Evolutionary conservation across 2,797 vertebrate species (phyloP).

Genomic region (Chloroceryle amazona): DNA sequence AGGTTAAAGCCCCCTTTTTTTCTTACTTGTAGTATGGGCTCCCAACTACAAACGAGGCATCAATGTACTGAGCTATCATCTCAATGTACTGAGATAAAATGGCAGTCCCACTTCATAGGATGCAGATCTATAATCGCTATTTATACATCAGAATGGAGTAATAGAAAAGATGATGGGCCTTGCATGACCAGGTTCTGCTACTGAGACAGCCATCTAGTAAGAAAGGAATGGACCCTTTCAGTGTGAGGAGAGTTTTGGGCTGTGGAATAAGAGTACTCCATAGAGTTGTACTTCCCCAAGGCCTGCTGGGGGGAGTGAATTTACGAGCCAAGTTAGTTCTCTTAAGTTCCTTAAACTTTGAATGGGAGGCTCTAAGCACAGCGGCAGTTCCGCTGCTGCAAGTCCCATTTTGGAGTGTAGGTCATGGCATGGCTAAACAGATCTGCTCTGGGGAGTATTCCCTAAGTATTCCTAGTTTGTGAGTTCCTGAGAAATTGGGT

Average conservation of each 20-base stretch:
- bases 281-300: neutral
- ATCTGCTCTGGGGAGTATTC: neutral
- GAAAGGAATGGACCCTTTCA: neutral
- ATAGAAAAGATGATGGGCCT: neutral
- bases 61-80: neutral
- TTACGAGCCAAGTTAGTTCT: neutral
- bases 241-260: neutral
- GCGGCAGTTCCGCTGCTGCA: neutral
- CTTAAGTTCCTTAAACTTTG: neutral
- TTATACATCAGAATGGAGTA: neutral
- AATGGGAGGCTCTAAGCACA: neutral
- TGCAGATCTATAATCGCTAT: neutral
- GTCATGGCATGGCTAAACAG: neutral
- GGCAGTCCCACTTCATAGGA: neutral
- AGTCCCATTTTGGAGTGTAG: neutral
- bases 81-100: neutral
- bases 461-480: neutral
- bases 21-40: neutral
- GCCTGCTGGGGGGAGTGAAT: neutral
- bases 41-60: neutral
- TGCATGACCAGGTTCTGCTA: neutral
- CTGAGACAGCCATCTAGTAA: neutral
- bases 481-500: neutral
- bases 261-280: neutral
- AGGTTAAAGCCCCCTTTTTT: neutral